Base-by-base conservation (phyloP, 2,113 vertebrate species). In the Tetraodon nigroviridis region DNA sequence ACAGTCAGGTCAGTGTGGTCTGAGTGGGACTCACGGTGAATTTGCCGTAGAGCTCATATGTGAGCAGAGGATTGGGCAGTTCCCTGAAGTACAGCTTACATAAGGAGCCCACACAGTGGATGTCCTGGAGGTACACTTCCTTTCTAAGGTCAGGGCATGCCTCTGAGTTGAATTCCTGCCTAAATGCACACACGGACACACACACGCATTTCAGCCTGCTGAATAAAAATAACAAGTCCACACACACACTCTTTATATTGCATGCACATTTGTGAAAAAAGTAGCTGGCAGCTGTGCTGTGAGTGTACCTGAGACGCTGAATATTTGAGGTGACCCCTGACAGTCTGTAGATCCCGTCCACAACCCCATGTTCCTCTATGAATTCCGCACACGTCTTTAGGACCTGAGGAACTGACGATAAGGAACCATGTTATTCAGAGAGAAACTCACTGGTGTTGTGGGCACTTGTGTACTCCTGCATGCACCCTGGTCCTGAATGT, bases 41-140 rank as follows among this genome's bases (percentile, higher is more conserved):
- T 87, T 93, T 96, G 86, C 92, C 92, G 89, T 99, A 99, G 61
- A 98, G 94, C 77, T 99, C 93, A 74, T 95, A 97, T 24, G 96
- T 98, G 87, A 98, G 95, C 75, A 99, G 93, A 19, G 97, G 97
- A 85, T 95, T 97, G 79, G 97, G 97, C 18, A 99, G 90, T 65
- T 99, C 97, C 80, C 96, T 90, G 89, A 99, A 98, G 88, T 98
- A 99, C 53, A 98, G 90, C 85, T 99, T 99, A 88, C 97, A 99
- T 75, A 99, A 92, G 1, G 97, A 99, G 62, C 96, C 95, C 85
- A 99, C 97, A 7, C 96, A 98, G 92, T 99, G 97, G 87, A 99
- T 98, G 86, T 98, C 97, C 92, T 99, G 97, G 64, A 97, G 94
- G 87, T 97, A 99, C 82, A 98, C 92, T 92, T 99, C 96, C 82